A percentile compares a stretch with the other conserved stretches of the same genome.
phyloP scores from a whole-genome alignment of 1,140 invertebrate species.

The Centruroides sculpturatus region DNA sequence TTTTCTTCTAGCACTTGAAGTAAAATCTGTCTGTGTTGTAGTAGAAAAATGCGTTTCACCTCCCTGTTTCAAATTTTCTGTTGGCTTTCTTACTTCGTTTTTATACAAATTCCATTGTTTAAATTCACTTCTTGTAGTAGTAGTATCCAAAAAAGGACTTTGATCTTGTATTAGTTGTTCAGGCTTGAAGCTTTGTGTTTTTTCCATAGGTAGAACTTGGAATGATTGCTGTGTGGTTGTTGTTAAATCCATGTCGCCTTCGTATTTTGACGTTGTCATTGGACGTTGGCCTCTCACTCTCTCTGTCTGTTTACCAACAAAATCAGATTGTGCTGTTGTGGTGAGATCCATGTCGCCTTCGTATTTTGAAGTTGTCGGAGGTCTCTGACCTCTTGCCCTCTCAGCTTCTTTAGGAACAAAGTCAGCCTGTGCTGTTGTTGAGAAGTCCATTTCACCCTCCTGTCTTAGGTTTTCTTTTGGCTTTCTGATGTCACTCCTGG shows the following conservation, averaged over 20 bases:
- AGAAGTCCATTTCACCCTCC: constrained; percentile 14
- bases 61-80: constrained; percentile 9
- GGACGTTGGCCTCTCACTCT: background rate
- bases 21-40: background rate
- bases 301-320: background rate
- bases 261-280: background rate
- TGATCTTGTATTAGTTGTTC: no score
- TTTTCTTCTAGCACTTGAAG: no score
- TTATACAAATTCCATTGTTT: background rate
- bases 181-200: no score
- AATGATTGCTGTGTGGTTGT: background rate
- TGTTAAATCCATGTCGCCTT: background rate
- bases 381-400: background rate
- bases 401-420: background rate
- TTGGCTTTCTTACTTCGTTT: constrained; percentile 10
- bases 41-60: constrained; percentile 12
- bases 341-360: constrained; percentile 27
- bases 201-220: background rate
- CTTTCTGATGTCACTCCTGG: constrained; percentile 5
- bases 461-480: constrained; percentile 8
- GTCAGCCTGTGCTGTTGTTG: constrained; percentile 8
- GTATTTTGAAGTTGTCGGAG: constrained; percentile 2
- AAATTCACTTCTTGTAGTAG: background rate
- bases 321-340: constrained; percentile 22
- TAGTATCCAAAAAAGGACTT: background rate